phyloP scores from a whole-genome alignment of 1,140 invertebrate genomes.

The Tetragonula clypearis region DNA sequence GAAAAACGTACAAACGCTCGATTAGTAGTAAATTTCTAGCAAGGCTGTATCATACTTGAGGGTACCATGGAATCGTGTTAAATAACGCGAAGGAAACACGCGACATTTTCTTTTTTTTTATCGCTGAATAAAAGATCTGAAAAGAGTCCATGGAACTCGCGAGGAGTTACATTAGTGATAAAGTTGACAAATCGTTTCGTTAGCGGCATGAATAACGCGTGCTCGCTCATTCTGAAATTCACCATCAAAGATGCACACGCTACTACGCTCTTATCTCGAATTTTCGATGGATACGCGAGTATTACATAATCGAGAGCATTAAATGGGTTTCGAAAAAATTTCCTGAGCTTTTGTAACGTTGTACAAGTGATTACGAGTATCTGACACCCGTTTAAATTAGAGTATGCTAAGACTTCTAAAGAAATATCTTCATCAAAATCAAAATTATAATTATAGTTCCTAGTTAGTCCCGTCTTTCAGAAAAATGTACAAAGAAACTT shows the following conservation, averaged over 20 bases:
- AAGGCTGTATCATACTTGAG: not conserved
- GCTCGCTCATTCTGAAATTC: not conserved
- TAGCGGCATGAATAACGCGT: slow-evolving; percentile 8
- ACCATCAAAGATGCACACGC: no score
- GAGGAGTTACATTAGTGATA: slow-evolving; percentile 4
- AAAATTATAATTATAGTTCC: no score
- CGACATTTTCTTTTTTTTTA: slow-evolving; percentile 28
- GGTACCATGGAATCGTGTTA: not conserved
- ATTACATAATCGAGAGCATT: not conserved
- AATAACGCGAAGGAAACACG: not conserved
- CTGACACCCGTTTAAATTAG: no score
- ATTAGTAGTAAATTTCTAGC: not conserved
- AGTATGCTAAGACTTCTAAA: no score
- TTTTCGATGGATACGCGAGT: slow-evolving; percentile 13
- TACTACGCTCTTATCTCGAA: not conserved
- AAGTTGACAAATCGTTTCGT: slow-evolving; percentile 46
- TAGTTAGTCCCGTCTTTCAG: no score
- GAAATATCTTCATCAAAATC: no score
- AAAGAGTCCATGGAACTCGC: not conserved
- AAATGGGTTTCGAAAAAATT: not conserved
- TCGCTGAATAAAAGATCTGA: not conserved
- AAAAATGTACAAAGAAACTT: no score
- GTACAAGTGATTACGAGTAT: no score
- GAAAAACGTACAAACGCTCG: no score
- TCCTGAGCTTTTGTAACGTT: not conserved